These are phyloP conservation scores for Luperina nickerlii DNA, from an alignment of 2,888 invertebrate genomes.

Conservation along the genomic window DNA sequence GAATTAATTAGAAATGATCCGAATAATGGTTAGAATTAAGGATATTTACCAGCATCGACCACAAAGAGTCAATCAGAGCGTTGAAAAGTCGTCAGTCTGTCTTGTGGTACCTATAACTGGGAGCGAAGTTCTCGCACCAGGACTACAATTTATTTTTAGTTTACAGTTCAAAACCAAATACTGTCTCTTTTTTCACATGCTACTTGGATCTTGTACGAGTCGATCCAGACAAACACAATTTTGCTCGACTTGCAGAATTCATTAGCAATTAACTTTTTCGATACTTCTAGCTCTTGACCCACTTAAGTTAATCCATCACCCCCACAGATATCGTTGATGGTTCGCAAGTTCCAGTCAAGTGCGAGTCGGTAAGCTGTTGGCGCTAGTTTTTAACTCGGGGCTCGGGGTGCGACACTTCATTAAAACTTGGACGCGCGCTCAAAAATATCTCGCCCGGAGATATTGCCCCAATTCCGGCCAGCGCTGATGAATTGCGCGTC, in stretches of 20 bases:
- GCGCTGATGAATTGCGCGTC: conserved; percentile 51
- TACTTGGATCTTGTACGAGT: background rate
- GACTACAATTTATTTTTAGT: background rate
- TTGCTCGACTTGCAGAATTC: background rate
- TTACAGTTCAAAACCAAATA: background rate
- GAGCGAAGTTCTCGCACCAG: background rate
- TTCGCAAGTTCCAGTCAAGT: conserved; percentile 23
- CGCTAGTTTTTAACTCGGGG: conserved; percentile 51
- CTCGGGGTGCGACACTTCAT: conserved; percentile 64
- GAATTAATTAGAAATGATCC: background rate
- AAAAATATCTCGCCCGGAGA: conserved; percentile 50
- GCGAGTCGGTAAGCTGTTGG: conserved; percentile 44
- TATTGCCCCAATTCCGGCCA: conserved; percentile 52
- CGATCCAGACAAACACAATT: background rate
- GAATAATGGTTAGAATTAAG: background rate
- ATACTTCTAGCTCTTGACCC: conserved; percentile 16
- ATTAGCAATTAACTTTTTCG: conserved; percentile 4
- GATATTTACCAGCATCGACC: background rate
- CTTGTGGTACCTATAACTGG: background rate
- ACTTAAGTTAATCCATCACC: conserved; percentile 21
- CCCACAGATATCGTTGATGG: conserved; percentile 37
- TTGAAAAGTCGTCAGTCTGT: background rate
- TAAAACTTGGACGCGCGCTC: conserved; percentile 65
- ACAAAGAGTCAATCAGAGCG: background rate
- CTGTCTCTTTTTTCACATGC: background rate